Evolutionary conservation across 2,797 vertebrate species (phyloP).

Genomic region (Notolabrus celidotus): DNA sequence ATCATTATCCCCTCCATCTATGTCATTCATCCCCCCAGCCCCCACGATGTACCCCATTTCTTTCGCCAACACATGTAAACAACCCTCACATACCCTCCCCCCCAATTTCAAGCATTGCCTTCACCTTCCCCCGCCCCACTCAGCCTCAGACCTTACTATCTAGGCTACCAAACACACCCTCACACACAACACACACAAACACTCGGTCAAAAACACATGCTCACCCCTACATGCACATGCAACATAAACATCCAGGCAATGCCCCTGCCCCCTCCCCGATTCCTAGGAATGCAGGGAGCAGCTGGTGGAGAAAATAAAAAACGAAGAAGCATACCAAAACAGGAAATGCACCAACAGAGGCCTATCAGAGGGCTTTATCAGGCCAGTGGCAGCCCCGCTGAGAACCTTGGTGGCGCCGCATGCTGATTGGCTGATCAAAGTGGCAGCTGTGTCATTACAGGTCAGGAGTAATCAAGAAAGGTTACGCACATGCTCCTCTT

Average conservation of each 20-base stretch:
- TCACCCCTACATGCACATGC: slow-evolving; percentile 58
- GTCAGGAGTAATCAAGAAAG: slow-evolving; percentile 74
- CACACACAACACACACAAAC: slow-evolving; percentile 43
- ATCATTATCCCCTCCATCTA: slow-evolving; percentile 77
- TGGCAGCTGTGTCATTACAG: slow-evolving; percentile 75
- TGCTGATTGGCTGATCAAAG: slow-evolving; percentile 81
- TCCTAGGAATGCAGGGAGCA: slow-evolving; percentile 76
- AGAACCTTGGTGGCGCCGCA: slow-evolving; percentile 79
- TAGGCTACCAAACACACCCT: slow-evolving; percentile 68
- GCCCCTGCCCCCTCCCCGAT: slow-evolving; percentile 73
- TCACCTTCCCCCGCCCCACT: slow-evolving; percentile 43
- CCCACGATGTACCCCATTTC: slow-evolving; percentile 75
- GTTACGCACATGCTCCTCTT: slow-evolving; percentile 39
- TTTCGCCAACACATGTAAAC: slow-evolving; percentile 73
- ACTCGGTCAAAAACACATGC: slow-evolving; percentile 36
- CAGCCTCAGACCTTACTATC: slow-evolving; percentile 61
- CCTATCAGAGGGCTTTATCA: slow-evolving; percentile 82
- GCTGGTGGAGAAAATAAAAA: slow-evolving; percentile 79
- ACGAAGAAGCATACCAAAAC: slow-evolving; percentile 80
- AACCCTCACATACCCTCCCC: slow-evolving; percentile 58
- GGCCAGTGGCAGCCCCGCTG: slow-evolving; percentile 69
- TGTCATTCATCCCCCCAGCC: slow-evolving; percentile 59
- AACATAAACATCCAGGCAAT: slow-evolving; percentile 76
- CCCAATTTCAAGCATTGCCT: slow-evolving; percentile 67
- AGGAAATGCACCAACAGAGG: slow-evolving; percentile 84